Conservation (phyloP, 2,888 invertebrate species). For the Sinohyriopsis cumingii region DNA sequence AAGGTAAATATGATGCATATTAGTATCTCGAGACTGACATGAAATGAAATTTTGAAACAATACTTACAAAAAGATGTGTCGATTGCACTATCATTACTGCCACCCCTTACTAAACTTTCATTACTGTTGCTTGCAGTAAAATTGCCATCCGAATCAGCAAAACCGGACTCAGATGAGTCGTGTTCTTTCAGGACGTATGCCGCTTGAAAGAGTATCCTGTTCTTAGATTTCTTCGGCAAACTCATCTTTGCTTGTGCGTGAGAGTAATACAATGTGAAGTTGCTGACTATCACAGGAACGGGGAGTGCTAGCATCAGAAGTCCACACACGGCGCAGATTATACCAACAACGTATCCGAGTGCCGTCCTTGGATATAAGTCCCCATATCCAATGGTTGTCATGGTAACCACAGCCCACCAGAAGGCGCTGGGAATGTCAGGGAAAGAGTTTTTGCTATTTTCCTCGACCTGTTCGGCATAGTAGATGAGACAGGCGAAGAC, state of each 20-base stretch:
- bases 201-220: conserved; percentile 61
- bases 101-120: conserved; percentile 33
- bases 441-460: conserved; percentile 61
- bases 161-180: conserved; percentile 23
- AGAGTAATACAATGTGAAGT: conserved; percentile 69
- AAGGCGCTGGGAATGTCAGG: conserved; percentile 72
- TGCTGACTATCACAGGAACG: conserved; percentile 69
- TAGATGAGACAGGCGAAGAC: conserved; percentile 68
- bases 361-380: conserved; percentile 65
- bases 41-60: neutral
- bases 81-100: conserved; percentile 52
- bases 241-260: conserved; percentile 69
- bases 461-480: conserved; percentile 68
- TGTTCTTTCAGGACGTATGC: conserved; percentile 62
- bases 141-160: conserved; percentile 38
- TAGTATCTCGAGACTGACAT: too few relatives aligned
- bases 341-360: conserved; percentile 66
- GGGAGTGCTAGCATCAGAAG: conserved; percentile 68
- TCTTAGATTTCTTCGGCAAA: conserved; percentile 64
- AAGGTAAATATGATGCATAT: too few relatives aligned
- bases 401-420: conserved; percentile 73
- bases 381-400: conserved; percentile 69
- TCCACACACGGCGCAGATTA: conserved; percentile 66
- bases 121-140: conserved; percentile 17
- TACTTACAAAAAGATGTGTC: conserved; percentile 51